These are phyloP conservation scores for Euplagia quadripunctaria DNA, from an alignment of 2,888 invertebrate genomes.

Conservation along the genomic window DNA sequence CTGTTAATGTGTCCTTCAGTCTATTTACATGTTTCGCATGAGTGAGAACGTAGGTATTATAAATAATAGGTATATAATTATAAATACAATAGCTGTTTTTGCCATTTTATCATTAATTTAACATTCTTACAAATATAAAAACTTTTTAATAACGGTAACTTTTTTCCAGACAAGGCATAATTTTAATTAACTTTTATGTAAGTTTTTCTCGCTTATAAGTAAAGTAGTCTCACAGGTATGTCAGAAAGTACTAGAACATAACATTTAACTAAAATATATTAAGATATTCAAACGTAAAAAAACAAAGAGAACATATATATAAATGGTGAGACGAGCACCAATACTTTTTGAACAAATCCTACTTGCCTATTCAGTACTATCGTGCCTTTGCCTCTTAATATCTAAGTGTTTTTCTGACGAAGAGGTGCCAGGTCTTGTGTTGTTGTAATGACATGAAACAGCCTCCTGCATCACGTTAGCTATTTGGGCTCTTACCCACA, in stretches of 20 bases:
- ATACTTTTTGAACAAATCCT: conserved; percentile 11
- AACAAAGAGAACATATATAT: conserved; percentile 22
- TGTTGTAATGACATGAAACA: conserved; percentile 70
- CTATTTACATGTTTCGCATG: background rate
- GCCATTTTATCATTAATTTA: background rate
- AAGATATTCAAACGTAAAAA: conserved; percentile 33
- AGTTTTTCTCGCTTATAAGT: background rate
- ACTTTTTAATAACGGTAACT: background rate
- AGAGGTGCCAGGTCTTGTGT: conserved; percentile 58
- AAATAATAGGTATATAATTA: background rate
- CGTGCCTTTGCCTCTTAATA: conserved; percentile 61
- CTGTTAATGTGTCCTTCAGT: background rate
- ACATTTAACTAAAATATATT: conserved; percentile 29
- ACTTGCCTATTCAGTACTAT: conserved; percentile 57
- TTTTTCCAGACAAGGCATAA: background rate
- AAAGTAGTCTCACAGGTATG: conserved; percentile 10
- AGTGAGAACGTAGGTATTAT: background rate
- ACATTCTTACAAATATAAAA: background rate
- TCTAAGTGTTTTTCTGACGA: conserved; percentile 47
- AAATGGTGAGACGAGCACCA: conserved; percentile 29
- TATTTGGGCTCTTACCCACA: conserved; percentile 82
- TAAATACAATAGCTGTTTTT: background rate
- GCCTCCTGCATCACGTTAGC: conserved; percentile 83
- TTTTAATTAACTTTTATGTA: conserved; percentile 5
- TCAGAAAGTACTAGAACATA: conserved; percentile 3